phyloP scores from a whole-genome alignment of 2,113 vertebrate species.

The Calonectris borealis region DNA sequence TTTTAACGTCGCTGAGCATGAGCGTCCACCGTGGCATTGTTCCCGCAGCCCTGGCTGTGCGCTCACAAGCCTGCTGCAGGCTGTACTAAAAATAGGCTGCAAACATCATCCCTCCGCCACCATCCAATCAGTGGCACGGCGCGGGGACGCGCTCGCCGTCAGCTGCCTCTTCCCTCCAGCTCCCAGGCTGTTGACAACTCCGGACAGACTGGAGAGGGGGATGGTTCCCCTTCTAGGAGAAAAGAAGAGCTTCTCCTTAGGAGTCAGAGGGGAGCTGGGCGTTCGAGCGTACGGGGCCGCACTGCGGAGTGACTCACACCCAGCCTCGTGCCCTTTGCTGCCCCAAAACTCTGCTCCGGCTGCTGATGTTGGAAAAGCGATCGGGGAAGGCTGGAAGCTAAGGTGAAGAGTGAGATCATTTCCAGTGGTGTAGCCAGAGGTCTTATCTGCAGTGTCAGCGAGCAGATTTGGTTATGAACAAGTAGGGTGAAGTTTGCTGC shows the following conservation, averaged over 20 bases:
- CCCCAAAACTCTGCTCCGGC: not conserved
- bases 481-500: not conserved
- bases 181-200: not conserved
- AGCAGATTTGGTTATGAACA: not conserved
- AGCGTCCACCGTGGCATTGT: not conserved
- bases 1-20: not conserved
- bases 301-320: not conserved
- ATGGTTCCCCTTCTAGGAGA: not conserved
- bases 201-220: not conserved
- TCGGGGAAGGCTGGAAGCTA: not conserved
- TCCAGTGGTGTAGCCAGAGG: not conserved
- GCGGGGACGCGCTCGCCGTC: not conserved
- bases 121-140: not conserved
- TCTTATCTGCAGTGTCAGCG: not conserved
- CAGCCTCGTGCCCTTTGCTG: not conserved
- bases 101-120: conserved; percentile 29
- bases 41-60: not conserved
- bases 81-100: conserved; percentile 61
- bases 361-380: not conserved
- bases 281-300: rapidly evolving
- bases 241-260: not conserved
- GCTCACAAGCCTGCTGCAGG: conserved; percentile 33
- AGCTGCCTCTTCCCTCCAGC: conserved; percentile 6
- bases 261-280: not conserved
- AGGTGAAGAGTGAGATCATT: not conserved